Percentiles rank a stretch among this genome's conserved stretches.
phyloP scores from a whole-genome alignment of 1,140 invertebrate species.

The Tribolium castaneum region DNA sequence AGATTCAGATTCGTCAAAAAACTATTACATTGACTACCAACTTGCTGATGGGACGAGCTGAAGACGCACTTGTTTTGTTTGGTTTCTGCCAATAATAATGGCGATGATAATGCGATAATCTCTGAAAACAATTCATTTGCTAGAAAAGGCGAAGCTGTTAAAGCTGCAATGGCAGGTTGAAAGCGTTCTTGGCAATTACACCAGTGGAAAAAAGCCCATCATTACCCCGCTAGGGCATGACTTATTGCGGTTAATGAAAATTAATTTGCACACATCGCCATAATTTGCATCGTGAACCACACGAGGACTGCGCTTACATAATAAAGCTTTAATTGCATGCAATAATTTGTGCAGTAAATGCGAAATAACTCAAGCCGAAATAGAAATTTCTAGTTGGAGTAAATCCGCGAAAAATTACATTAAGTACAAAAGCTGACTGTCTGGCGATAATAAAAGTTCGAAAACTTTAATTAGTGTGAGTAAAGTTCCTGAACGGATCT shows the following conservation, averaged over 20 bases:
- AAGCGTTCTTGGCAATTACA: too few relatives aligned
- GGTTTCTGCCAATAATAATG: too few relatives aligned
- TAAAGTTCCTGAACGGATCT: conserved; percentile 22
- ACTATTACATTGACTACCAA: too few relatives aligned
- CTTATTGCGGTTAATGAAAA: conserved; percentile 26
- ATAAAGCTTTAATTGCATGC: conserved; percentile 7
- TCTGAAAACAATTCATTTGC: too few relatives aligned
- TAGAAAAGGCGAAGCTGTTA: too few relatives aligned
- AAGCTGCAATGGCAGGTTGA: too few relatives aligned
- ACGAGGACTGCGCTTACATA: conserved; percentile 2
- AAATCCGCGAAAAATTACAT: conserved; percentile 19
- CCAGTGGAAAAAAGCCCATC: too few relatives aligned
- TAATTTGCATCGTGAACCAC: not conserved
- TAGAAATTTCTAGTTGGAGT: conserved; percentile 3
- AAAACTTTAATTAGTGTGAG: conserved; percentile 29
- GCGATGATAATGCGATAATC: too few relatives aligned
- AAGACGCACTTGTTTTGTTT: too few relatives aligned
- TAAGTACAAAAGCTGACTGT: conserved; percentile 1
- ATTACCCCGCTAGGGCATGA: not conserved
- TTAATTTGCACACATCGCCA: conserved; percentile 20
- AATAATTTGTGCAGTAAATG: not conserved
- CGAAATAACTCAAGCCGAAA: not conserved
- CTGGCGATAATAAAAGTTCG: conserved; percentile 14
- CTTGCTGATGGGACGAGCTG: too few relatives aligned
- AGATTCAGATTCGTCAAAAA: not conserved